Conservation (phyloP, 2,113 vertebrate species). For the Prunella fulvescens region DNA sequence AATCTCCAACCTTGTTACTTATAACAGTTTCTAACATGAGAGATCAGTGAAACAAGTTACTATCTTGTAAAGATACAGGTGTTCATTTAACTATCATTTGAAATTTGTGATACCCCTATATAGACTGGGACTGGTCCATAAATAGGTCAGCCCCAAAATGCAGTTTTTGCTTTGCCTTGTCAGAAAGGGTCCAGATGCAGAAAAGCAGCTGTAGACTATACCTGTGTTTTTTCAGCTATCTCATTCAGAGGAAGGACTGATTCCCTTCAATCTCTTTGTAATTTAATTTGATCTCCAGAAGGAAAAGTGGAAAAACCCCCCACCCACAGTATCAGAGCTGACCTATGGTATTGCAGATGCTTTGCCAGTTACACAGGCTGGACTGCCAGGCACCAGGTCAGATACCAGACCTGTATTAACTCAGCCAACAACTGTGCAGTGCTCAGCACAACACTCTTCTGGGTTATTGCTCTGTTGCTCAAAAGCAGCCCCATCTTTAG, state of each 20-base stretch:
- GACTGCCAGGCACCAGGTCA: not conserved
- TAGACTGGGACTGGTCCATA: not conserved
- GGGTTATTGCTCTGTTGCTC: not conserved
- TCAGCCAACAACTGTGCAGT: not conserved
- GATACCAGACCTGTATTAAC: fast-evolving
- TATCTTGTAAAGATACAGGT: not conserved
- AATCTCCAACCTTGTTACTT: not conserved
- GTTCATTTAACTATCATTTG: not conserved
- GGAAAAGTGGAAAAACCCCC: not conserved
- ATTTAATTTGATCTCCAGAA: not conserved
- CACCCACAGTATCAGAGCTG: not conserved
- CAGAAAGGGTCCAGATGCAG: not conserved
- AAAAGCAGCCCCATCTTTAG: not conserved
- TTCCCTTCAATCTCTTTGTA: not conserved
- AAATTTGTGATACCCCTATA: not conserved
- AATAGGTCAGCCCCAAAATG: not conserved
- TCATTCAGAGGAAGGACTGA: not conserved
- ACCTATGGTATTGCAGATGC: not conserved
- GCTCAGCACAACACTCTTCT: fast-evolving
- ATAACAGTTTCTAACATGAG: not conserved
- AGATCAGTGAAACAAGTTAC: not conserved
- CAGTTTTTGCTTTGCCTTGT: not conserved
- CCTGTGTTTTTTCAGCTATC: not conserved
- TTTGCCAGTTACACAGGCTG: not conserved
- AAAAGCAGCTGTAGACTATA: not conserved